phyloP scores from a whole-genome alignment of 2,888 invertebrate species.

The Cotesia congregata region DNA sequence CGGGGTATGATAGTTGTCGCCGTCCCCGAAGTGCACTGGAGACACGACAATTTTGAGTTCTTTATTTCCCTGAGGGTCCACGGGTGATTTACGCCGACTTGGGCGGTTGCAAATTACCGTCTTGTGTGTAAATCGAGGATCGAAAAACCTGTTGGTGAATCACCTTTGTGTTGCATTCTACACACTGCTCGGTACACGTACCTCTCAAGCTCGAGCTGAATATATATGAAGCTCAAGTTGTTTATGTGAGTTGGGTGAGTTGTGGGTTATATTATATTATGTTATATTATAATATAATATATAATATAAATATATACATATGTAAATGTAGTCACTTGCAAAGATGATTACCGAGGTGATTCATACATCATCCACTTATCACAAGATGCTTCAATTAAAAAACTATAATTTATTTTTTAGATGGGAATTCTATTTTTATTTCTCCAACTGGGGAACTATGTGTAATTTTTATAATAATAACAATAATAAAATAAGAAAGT shows the following conservation, averaged over 20 bases:
- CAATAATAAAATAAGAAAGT: too few relatives aligned
- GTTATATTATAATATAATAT: background rate
- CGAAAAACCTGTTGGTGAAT: constrained; percentile 51
- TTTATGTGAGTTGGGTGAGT: too few relatives aligned
- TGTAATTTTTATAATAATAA: too few relatives aligned
- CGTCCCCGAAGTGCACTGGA: background rate
- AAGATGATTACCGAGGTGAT: background rate
- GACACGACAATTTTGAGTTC: constrained; percentile 14
- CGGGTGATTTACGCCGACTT: constrained; percentile 15
- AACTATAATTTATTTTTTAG: background rate
- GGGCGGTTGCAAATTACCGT: constrained; percentile 3
- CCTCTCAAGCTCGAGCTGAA: too few relatives aligned
- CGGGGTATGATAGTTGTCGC: background rate
- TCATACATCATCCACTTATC: background rate
- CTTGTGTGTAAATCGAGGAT: constrained; percentile 15
- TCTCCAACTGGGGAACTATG: too few relatives aligned
- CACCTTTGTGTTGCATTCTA: constrained; percentile 35
- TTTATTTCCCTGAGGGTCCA: constrained; percentile 1
- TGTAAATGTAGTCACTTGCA: background rate
- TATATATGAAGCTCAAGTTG: too few relatives aligned
- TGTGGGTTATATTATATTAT: background rate
- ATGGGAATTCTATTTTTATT: too few relatives aligned
- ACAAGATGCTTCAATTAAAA: background rate
- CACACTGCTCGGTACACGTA: background rate
- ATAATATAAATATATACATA: background rate